Base-by-base conservation (phyloP, 2,888 invertebrate species). In the Dromius quadrimaculatus region DNA sequence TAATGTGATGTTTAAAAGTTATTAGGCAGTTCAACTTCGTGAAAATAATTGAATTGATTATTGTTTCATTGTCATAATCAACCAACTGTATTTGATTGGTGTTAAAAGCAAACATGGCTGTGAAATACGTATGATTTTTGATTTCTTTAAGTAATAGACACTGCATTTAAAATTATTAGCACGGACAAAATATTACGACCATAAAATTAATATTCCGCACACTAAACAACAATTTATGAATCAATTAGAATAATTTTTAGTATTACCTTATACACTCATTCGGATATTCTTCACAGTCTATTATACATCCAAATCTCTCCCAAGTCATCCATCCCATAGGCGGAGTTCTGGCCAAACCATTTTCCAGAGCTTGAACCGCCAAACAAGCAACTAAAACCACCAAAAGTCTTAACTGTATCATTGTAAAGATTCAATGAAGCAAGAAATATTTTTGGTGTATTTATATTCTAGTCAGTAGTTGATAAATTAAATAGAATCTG, bases 231-330 rank as follows among this genome's bases (percentile, higher is more conserved):
- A 28, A 28, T 28, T 3, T 28, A 28, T 28, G 28, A 5, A 28
- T 8, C 3, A 28, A 28, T 28, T 28, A 28, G 28, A 28, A 28
- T 28, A 28, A 28, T 5, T 28, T 5, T 28, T 8, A 28, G 9
- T 45, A 32, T 15, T 72, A 72, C 69, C 69, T 69, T 19, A 69
- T 70, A 62, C 70, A 70, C 13, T 70, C 70, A 50, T 70, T 20
- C 0, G 70, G 70, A 47, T 70, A 70, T n/a, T 47, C 6, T 22
- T 47, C 22, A 38, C 70, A 70, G 17, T 70, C 70, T 1, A 34
- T 70, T 11, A 62, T 50, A 28, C 70, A 70, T 15, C 70, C 5
- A 50, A 70, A 70, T 22, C 70, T 13, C 50, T 70, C 34, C 70
- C 70, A 70, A 1, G 47, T 19, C 70, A 70, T 62, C 70, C 70